Percentiles rank a stretch among this genome's conserved stretches.
phyloP scores from a whole-genome alignment of 2,888 invertebrate genomes.

The Heliconius aoede region DNA sequence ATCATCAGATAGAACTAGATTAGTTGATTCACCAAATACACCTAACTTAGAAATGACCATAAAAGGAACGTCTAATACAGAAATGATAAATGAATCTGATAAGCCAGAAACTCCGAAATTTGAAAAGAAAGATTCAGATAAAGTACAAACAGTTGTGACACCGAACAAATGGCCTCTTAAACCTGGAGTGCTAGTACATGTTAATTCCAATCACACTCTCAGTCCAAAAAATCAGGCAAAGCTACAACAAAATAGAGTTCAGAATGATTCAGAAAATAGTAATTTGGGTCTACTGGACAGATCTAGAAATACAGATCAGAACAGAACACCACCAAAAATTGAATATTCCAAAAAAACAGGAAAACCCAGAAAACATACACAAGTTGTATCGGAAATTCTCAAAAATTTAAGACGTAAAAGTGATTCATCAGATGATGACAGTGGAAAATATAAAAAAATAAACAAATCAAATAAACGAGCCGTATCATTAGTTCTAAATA shows the following conservation, averaged over 20 bases:
- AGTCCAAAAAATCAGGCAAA: slow-evolving; percentile 82
- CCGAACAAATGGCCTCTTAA: slow-evolving; percentile 93
- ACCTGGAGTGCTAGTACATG: slow-evolving; percentile 94
- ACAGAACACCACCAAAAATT: slow-evolving; percentile 55
- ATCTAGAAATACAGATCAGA: slow-evolving; percentile 57
- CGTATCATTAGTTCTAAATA: slow-evolving; percentile 71
- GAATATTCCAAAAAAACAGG: slow-evolving; percentile 74
- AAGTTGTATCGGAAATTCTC: slow-evolving; percentile 69
- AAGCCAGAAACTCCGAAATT: slow-evolving; percentile 58
- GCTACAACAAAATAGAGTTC: slow-evolving; percentile 61
- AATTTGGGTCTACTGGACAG: slow-evolving; percentile 77
- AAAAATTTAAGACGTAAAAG: slow-evolving; percentile 70
- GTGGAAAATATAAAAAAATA: slow-evolving; percentile 77
- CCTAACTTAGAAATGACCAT: slow-evolving; percentile 71
- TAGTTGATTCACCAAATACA: slow-evolving; percentile 68
- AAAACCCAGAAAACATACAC: slow-evolving; percentile 64
- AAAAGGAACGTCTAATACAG: slow-evolving; percentile 60
- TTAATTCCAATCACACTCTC: slow-evolving; percentile 91
- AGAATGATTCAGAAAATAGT: slow-evolving; percentile 53
- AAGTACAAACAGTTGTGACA: slow-evolving; percentile 71
- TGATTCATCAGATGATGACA: slow-evolving; percentile 76
- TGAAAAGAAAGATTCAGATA: slow-evolving; percentile 61
- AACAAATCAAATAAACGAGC: slow-evolving; percentile 79
- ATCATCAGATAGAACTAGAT: slow-evolving; percentile 76
- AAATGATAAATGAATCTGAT: slow-evolving; percentile 54